Conservation (phyloP, 2,797 vertebrate species). For the Coccyzus lansbergi region DNA sequence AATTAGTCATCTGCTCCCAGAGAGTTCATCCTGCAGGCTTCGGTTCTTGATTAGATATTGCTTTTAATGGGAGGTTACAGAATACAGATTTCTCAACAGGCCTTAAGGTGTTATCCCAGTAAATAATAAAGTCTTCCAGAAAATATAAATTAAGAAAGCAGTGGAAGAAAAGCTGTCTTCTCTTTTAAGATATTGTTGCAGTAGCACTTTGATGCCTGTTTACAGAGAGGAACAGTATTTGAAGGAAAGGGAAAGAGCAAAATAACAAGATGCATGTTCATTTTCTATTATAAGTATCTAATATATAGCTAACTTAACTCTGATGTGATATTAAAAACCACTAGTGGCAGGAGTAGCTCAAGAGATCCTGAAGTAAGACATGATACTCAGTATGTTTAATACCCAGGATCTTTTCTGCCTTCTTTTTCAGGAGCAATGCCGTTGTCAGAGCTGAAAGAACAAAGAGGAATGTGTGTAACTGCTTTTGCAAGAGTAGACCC, state of each 20-base stretch:
- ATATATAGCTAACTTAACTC: not conserved
- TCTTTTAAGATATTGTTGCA: not conserved
- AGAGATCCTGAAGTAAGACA: not conserved
- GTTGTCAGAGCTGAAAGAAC: not conserved
- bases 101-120: not conserved
- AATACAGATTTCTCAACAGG: not conserved
- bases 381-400: not conserved
- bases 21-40: conserved; percentile 34
- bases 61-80: conserved; percentile 9
- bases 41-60: conserved; percentile 47
- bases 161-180: not conserved
- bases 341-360: not conserved
- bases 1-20: conserved; percentile 48
- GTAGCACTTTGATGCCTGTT: not conserved
- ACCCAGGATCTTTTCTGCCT: not conserved
- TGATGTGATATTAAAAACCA: not conserved
- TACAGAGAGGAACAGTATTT: not conserved
- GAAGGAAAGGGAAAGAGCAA: not conserved
- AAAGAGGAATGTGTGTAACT: not conserved
- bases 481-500: not conserved
- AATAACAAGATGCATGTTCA: not conserved
- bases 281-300: not conserved
- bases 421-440: not conserved
- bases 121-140: conserved; percentile 31
- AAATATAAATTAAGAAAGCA: conserved; percentile 2